Conservation (phyloP, 2,797 vertebrate species). For the Anableps anableps region DNA sequence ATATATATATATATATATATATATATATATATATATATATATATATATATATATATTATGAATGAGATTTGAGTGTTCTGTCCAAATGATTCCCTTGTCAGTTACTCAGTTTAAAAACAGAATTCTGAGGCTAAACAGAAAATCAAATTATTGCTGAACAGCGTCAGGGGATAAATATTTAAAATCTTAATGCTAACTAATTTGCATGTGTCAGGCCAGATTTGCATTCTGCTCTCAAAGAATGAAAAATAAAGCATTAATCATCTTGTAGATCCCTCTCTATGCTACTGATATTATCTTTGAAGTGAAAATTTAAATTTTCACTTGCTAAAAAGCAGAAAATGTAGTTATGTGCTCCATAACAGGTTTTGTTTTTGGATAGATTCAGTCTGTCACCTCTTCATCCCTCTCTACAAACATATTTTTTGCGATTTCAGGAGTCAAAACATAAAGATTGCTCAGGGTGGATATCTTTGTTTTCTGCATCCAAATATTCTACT, state of each 20-base stretch:
- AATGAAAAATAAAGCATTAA: background rate
- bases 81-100: background rate
- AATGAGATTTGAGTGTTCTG: background rate
- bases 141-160: background rate
- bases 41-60: no score
- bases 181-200: background rate
- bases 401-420: slow-evolving; percentile 37
- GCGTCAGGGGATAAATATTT: background rate
- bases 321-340: slow-evolving; percentile 29
- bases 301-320: slow-evolving; percentile 25
- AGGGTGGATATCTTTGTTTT: slow-evolving; percentile 65
- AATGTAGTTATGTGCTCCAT: background rate
- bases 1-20: no score
- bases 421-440: slow-evolving; percentile 49
- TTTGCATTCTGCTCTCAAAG: background rate
- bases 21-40: no score
- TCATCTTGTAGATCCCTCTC: background rate
- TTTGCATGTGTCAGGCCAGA: slow-evolving; percentile 14
- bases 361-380: slow-evolving; percentile 43
- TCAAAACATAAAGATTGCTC: slow-evolving; percentile 65
- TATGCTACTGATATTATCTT: slow-evolving; percentile 21
- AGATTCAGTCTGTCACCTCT: slow-evolving; percentile 37
- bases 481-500: slow-evolving; percentile 65
- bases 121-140: background rate
- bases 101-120: background rate